Evolutionary conservation across 2,113 vertebrate genomes (phyloP), one percentile per base, ranked within the genome.

Genomic region (Oncorhynchus mykiss): DNA sequence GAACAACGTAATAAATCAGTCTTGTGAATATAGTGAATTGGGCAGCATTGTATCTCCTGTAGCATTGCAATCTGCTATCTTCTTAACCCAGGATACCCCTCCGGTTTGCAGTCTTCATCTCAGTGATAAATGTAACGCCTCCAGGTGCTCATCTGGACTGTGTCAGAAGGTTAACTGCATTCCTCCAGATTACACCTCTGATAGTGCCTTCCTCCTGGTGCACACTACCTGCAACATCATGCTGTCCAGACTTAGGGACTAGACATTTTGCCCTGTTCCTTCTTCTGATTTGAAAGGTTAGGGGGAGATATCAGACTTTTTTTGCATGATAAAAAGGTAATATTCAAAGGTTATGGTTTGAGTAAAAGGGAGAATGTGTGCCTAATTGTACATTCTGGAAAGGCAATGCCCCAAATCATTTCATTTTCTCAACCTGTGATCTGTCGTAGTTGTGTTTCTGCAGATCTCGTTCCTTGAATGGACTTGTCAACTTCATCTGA

Each of bases 141-240:
- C 27, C 27, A 39, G 66, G 66, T 75, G 65, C 48, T 80, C 74
- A 82, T 80, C 77, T 78, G 4, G 49, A 18, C 54, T 71, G 71
- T 77, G 78, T 79, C 79, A 75, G 22, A 79, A 72, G 79, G 77
- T 79, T 78, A 79, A 77, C 78, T 27, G 70, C 72, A 54, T 78
- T 74, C 77, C 68, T 67, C 51, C n/a, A 59, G 70, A 79, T 78
- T 39, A 48, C 70, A 71, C 72, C 73, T 68, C 60, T 70, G 80
- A 84, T 80, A 78, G 66, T 34, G 24, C 7, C 57, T 60, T 71
- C 57, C 60, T 80, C 71, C 59, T 51, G 54, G 65, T 62, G 39
- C 22, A 65, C 70, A 31, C 69, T 3, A 27, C 59, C 66, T 68
- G 74, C 59, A 74, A 82, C 29, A 74, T 34, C 62, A 78, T 71